Percentiles rank a stretch among this genome's conserved stretches.
Evolutionary conservation across 2,888 invertebrate species (phyloP).

Genomic region (Synanthedon myopaeformis): DNA sequence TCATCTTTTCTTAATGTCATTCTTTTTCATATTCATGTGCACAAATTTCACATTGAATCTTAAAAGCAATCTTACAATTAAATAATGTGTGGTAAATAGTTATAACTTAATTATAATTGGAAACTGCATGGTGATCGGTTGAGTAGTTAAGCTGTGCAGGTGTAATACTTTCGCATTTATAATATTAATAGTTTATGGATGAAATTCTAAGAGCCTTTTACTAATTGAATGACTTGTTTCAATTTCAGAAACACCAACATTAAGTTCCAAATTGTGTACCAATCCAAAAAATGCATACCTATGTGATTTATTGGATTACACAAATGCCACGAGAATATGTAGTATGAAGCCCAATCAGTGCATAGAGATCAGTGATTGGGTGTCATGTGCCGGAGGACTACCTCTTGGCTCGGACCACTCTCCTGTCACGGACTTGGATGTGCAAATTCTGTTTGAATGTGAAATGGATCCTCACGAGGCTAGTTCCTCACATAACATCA

Average conservation of each 20-base stretch:
- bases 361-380: slow-evolving; percentile 59
- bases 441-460: slow-evolving; percentile 58
- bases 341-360: slow-evolving; percentile 61
- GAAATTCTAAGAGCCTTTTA: too few species aligned
- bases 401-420: slow-evolving; percentile 49
- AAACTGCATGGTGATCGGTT: too few species aligned
- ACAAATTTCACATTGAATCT: too few species aligned
- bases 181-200: too few species aligned
- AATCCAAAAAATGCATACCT: slow-evolving; percentile 70
- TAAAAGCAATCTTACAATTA: too few species aligned
- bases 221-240: background rate
- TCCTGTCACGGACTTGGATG: slow-evolving; percentile 41
- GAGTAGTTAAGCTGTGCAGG: too few species aligned
- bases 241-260: slow-evolving; percentile 55
- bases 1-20: too few species aligned
- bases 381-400: slow-evolving; percentile 48
- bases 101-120: too few species aligned
- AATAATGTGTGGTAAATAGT: too few species aligned
- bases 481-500: slow-evolving; percentile 19
- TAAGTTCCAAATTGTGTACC: slow-evolving; percentile 66
- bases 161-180: too few species aligned
- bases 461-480: slow-evolving; percentile 56
- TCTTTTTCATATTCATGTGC: too few species aligned
- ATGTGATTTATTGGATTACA: slow-evolving; percentile 71
- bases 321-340: slow-evolving; percentile 57